Conservation (phyloP, 2,113 vertebrate genomes). For the Psilopsiagon aurifrons region DNA sequence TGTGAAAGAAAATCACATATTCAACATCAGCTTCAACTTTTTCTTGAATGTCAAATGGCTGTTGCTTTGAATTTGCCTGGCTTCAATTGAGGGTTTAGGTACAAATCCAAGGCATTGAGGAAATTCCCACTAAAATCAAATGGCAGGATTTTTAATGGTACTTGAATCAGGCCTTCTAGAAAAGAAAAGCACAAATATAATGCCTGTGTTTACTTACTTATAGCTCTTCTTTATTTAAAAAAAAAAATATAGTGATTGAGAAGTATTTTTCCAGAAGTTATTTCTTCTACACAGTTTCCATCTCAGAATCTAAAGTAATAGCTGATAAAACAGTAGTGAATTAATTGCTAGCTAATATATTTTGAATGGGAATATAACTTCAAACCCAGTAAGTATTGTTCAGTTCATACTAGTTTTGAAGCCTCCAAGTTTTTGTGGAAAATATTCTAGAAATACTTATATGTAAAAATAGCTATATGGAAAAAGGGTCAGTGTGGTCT, state of each 20-base stretch:
- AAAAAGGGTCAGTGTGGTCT: neutral
- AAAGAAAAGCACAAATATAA: neutral
- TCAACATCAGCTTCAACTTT: neutral
- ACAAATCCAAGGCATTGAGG: neutral
- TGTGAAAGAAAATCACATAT: neutral
- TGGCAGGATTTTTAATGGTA: neutral
- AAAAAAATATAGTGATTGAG: neutral
- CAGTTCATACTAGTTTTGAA: neutral
- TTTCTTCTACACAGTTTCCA: neutral
- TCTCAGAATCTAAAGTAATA: neutral
- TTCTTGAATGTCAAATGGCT: neutral
- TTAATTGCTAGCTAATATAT: neutral
- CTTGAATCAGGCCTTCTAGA: neutral
- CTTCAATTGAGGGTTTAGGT: neutral
- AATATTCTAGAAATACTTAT: neutral
- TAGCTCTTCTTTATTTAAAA: neutral
- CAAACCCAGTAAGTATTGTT: neutral
- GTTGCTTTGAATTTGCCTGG: neutral
- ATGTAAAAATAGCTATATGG: neutral
- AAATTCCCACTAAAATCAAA: neutral
- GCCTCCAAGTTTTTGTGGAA: neutral
- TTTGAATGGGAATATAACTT: neutral
- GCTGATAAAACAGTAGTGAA: neutral
- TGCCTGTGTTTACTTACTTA: neutral
- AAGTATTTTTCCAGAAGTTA: neutral